Base-by-base conservation (phyloP, 2,888 invertebrate species). In the Meta bourneti region DNA sequence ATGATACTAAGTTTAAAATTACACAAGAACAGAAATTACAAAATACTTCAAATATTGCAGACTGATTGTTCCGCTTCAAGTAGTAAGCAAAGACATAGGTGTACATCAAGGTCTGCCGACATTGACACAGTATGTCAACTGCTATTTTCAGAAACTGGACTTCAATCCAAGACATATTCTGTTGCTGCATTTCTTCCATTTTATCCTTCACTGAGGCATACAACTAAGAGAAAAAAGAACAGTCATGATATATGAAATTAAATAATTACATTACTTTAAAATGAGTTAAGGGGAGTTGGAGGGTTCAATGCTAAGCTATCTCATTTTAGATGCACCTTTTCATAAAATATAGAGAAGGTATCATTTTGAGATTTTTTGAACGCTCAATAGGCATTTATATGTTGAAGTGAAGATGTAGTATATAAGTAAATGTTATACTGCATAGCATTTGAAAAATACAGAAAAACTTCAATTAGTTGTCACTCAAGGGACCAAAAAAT, bases 161-260 rank as follows among this genome's bases (percentile, higher is more conserved):
- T 96, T 99, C 99, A 94, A 99, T 99, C 99, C 99, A 99, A 94
- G 98, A 98, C 99, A 99, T 99, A 95, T 98, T 98, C 95, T 98
- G 98, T 95, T 98, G 98, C 95, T 99, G 99, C 99, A 99, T 99
- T 95, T 99, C 99, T 95, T 99, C 99, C 99, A 99, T 99, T 96
- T 99, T 99, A 95, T 97, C 97, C 95, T 99, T 98, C 91, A 99
- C 98, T 92, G 98, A 97, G 8, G 98, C 98, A 95, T 99, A 98
- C 90, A 99, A 96, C 93, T 93, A 13, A 74, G 49, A 72, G n/a
- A 54, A 79, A 4, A 49, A 48, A 71, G 6, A 81, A 9, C 0
- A 34, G 34, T 34, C 34, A 34, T 34, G 34, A 34, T 34, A 4
- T 34, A 34, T 34, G 4, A 34, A 34, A 34, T 34, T 34, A 34